phyloP scores from a whole-genome alignment of 2,888 invertebrate species.

The Callinectes sapidus region DNA sequence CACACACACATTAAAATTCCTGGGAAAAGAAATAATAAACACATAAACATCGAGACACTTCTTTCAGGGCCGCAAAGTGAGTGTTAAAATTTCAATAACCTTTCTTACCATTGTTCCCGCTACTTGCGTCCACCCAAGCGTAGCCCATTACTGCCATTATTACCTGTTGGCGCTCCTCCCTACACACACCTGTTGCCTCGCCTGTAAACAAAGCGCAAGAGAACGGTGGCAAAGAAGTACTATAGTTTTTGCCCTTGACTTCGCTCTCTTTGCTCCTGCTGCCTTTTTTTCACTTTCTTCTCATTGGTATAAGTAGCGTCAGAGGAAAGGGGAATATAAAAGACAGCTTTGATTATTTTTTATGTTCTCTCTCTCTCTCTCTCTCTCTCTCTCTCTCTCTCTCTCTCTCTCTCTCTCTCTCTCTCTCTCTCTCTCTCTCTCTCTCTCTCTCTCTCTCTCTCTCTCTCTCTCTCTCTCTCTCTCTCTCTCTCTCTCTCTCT shows the following conservation, averaged over 20 bases:
- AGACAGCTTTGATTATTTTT: neutral
- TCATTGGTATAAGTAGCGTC: neutral
- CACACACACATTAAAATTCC: neutral
- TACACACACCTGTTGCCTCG: constrained; percentile 23
- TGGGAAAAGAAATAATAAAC: neutral
- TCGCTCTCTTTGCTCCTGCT: neutral
- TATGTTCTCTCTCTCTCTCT: neutral
- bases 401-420: neutral
- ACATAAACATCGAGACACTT: neutral
- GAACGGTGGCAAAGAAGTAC: neutral
- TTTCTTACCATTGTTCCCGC: constrained; percentile 3
- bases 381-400: neutral
- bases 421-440: neutral
- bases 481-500: too few species aligned
- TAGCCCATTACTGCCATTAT: neutral
- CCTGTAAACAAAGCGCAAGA: constrained; percentile 15
- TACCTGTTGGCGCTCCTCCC: constrained; percentile 1
- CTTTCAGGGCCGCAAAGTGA: neutral
- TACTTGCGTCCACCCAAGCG: neutral
- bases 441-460: too few species aligned
- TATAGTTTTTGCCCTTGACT: neutral
- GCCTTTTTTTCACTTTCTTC: neutral
- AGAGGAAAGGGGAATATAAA: neutral
- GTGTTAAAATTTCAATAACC: neutral
- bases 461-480: too few species aligned